Percentiles rank a stretch among this genome's conserved stretches.
phyloP scores from a whole-genome alignment of 2,797 vertebrate genomes.

The Poliocrania exsul region DNA sequence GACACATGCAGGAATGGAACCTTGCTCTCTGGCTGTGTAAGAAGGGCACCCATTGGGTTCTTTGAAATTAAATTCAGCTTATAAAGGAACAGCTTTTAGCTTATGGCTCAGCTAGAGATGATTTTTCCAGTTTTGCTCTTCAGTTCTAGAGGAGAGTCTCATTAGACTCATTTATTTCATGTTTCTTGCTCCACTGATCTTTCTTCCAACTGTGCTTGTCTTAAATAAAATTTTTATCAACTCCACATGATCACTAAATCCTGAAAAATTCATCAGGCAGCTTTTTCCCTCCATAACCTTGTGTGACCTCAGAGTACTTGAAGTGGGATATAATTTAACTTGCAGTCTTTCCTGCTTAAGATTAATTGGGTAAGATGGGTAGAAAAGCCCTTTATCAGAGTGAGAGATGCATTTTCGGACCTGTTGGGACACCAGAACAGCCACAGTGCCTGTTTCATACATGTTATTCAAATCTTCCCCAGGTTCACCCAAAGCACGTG shows the following conservation, averaged over 20 bases:
- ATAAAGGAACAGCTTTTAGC: background rate
- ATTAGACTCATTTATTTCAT: background rate
- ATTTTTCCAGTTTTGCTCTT: background rate
- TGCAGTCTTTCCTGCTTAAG: background rate
- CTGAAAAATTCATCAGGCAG: constrained; percentile 8
- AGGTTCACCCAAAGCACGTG: constrained; percentile 98
- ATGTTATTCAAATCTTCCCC: background rate
- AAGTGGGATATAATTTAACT: background rate
- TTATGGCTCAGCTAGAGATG: background rate
- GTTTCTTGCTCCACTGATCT: background rate
- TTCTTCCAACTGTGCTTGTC: background rate
- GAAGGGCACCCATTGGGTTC: background rate
- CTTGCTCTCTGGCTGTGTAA: background rate
- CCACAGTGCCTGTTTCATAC: background rate
- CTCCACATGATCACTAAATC: background rate
- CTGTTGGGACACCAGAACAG: background rate
- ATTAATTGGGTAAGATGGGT: background rate
- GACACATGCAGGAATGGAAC: background rate
- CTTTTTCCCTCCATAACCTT: background rate
- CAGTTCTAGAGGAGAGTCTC: background rate
- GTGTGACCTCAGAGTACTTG: background rate
- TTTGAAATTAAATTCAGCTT: background rate
- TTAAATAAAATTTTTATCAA: background rate
- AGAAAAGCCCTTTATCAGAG: background rate
- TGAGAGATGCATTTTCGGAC: background rate